phyloP scores from a whole-genome alignment of 2,797 vertebrate genomes.

The Nothura maculosa region DNA sequence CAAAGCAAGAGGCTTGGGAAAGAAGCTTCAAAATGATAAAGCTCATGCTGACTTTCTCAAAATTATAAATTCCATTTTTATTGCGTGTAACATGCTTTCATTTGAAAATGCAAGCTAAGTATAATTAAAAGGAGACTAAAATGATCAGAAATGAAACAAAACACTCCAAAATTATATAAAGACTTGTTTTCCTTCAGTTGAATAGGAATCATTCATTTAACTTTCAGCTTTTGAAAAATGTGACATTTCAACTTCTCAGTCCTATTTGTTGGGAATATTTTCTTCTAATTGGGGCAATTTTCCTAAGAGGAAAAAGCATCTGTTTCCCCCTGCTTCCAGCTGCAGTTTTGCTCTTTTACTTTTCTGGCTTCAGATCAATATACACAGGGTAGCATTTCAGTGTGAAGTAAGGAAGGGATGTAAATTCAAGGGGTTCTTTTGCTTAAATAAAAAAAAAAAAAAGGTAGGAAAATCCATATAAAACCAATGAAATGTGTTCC shows the following conservation, averaged over 20 bases:
- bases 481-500: background rate
- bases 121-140: conserved; percentile 30
- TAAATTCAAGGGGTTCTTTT: conserved; percentile 22
- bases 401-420: background rate
- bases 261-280: conserved; percentile 51
- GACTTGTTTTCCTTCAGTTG: background rate
- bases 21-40: conserved; percentile 8
- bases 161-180: conserved; percentile 56
- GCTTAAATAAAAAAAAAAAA: background rate
- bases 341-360: conserved; percentile 23
- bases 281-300: conserved; percentile 61
- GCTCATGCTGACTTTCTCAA: conserved; percentile 13
- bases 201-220: conserved; percentile 48
- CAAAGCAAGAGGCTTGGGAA: background rate
- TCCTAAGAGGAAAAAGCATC: conserved; percentile 55
- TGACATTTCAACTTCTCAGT: conserved; percentile 58
- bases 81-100: conserved; percentile 2
- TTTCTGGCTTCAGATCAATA: conserved; percentile 32
- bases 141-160: conserved; percentile 33
- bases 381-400: conserved; percentile 18
- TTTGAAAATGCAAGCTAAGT: conserved; percentile 24
- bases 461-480: background rate
- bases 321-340: conserved; percentile 58
- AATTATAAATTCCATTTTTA: conserved; percentile 54
- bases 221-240: conserved; percentile 12